These are phyloP conservation scores for Nezara viridula DNA, from an alignment of 2,888 invertebrate genomes.

Conservation along the genomic window DNA sequence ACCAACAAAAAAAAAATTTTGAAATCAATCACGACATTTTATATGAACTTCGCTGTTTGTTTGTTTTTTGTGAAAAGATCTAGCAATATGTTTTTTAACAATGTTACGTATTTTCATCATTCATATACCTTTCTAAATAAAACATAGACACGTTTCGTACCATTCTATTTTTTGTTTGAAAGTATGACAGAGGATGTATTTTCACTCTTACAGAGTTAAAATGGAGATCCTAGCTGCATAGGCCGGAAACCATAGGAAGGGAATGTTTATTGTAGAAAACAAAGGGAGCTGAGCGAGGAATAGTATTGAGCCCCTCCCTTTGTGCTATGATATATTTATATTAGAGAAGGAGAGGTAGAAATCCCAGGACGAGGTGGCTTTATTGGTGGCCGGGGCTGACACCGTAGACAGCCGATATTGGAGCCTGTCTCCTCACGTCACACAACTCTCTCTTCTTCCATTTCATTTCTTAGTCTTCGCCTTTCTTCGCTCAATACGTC, in stretches of 20 bases:
- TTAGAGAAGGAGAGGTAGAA: constrained; percentile 36
- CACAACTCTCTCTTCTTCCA: constrained; percentile 38
- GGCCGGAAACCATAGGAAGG: neutral
- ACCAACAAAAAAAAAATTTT: too few species aligned
- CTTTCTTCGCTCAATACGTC: neutral
- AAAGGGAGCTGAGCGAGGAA: neutral
- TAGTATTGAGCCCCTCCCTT: constrained; percentile 31
- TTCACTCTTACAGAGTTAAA: neutral
- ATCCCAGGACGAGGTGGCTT: constrained; percentile 22
- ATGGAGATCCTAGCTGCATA: neutral
- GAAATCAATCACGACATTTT: too few species aligned
- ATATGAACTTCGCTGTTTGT: too few species aligned
- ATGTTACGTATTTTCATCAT: too few species aligned
- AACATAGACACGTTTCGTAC: neutral
- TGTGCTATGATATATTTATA: constrained; percentile 49
- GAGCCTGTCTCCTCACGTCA: constrained; percentile 44
- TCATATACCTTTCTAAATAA: too few species aligned
- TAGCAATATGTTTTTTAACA: too few species aligned
- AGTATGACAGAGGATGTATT: neutral
- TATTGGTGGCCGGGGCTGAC: constrained; percentile 32
- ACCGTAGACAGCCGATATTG: constrained; percentile 43
- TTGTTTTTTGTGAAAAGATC: too few species aligned
- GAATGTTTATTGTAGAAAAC: constrained; percentile 21
- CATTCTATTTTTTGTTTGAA: too few species aligned
- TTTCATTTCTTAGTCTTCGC: constrained; percentile 41